A percentile compares a stretch with the other conserved stretches of the same genome.
phyloP scores from a whole-genome alignment of 2,797 vertebrate species.

The Bucorvus abyssinicus region DNA sequence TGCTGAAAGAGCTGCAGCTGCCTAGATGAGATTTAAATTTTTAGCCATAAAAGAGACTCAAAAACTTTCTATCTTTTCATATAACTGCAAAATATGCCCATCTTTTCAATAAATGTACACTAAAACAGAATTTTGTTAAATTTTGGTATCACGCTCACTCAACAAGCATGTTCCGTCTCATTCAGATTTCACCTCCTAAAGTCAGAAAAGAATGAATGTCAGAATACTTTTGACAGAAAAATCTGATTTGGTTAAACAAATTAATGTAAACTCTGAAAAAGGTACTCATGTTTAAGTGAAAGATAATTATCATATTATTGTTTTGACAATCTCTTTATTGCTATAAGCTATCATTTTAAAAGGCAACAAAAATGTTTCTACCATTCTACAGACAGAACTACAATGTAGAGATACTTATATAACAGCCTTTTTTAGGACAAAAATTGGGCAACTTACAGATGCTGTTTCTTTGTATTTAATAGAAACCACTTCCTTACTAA shows the following conservation, averaged over 20 bases:
- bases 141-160: background rate
- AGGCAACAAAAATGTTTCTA: background rate
- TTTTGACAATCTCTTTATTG: background rate
- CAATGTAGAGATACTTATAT: background rate
- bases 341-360: background rate
- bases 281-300: background rate
- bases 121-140: background rate
- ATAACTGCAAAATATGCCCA: background rate
- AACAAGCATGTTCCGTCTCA: background rate
- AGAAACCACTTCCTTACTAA: constrained; percentile 39
- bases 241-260: background rate
- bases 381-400: constrained; percentile 4
- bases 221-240: constrained; percentile 13
- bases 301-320: background rate
- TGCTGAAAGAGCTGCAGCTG: background rate
- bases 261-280: constrained; percentile 22
- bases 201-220: background rate
- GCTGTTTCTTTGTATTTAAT: constrained; percentile 44
- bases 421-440: constrained; percentile 15
- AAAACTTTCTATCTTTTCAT: background rate
- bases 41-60: background rate
- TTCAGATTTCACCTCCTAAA: background rate
- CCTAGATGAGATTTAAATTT: background rate
- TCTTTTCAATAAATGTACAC: background rate
- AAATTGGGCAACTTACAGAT: constrained; percentile 33